Conservation (phyloP, 2,888 invertebrate genomes). For the Bimastos eiseni region DNA sequence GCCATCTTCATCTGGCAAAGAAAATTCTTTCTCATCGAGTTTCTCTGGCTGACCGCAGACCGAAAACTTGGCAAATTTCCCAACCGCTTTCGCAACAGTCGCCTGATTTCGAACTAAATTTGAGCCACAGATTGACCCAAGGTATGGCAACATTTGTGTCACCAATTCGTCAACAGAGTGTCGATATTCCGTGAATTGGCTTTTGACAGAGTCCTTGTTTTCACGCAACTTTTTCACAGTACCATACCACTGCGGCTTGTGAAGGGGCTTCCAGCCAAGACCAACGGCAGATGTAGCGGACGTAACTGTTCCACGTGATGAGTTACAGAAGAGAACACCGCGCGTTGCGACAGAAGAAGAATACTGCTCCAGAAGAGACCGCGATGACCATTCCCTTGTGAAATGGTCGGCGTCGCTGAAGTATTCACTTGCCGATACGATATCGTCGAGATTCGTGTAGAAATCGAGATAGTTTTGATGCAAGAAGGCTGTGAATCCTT, state of each 20-base stretch:
- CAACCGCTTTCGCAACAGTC: not conserved
- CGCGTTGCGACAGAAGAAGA: constrained; percentile 55
- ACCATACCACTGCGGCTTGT: constrained; percentile 59
- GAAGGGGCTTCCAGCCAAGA: constrained; percentile 58
- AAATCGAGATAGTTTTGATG: constrained; percentile 69
- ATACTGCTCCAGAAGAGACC: constrained; percentile 49
- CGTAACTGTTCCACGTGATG: constrained; percentile 42
- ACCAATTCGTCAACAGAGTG: not conserved
- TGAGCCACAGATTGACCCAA: constrained; percentile 13
- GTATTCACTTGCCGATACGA: constrained; percentile 69
- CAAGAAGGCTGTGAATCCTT: constrained; percentile 61
- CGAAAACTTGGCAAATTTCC: not conserved
- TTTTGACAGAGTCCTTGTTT: not conserved
- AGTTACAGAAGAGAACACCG: constrained; percentile 55
- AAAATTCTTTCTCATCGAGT: constrained; percentile 36
- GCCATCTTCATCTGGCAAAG: constrained; percentile 4
- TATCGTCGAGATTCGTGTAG: constrained; percentile 71
- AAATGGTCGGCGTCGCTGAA: constrained; percentile 75
- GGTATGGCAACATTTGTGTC: constrained; percentile 34
- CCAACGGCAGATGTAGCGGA: constrained; percentile 45
- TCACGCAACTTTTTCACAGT: constrained; percentile 43
- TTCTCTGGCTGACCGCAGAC: constrained; percentile 23
- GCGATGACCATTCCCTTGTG: constrained; percentile 67
- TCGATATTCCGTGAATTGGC: constrained; percentile 10
- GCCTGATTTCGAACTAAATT: constrained; percentile 24